Evolutionary conservation across 2,888 invertebrate species (phyloP).

Genomic region (Epistrophella euchroma): DNA sequence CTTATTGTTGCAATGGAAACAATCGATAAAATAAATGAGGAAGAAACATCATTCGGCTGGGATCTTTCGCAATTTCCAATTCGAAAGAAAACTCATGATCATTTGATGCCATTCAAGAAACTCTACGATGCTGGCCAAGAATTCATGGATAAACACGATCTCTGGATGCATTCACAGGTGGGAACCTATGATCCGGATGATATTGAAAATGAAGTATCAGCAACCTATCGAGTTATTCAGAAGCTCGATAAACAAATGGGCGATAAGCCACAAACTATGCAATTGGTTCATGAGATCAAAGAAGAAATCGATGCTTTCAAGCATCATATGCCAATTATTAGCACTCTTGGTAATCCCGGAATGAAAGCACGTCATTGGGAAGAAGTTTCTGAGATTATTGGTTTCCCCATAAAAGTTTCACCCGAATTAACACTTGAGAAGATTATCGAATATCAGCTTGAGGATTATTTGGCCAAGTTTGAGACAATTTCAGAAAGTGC

Average conservation of each 20-base stretch:
- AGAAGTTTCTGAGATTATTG: constrained; percentile 96
- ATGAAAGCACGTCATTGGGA: constrained; percentile 97
- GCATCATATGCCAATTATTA: constrained; percentile 94
- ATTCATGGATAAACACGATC: constrained; percentile 91
- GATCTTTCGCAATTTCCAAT: constrained; percentile 94
- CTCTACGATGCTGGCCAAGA: constrained; percentile 95
- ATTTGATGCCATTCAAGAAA: constrained; percentile 92
- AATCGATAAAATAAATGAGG: constrained; percentile 95
- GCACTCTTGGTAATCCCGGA: constrained; percentile 97
- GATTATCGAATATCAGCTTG: constrained; percentile 95
- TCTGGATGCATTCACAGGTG: constrained; percentile 94
- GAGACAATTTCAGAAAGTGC: constrained; percentile 97
- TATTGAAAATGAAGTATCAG: constrained; percentile 87
- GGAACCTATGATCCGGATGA: constrained; percentile 94
- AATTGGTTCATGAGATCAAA: constrained; percentile 86
- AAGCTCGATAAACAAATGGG: constrained; percentile 95
- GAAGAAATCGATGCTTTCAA: constrained; percentile 93
- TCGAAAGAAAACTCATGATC: constrained; percentile 91
- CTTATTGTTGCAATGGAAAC: constrained; percentile 89
- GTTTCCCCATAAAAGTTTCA: constrained; percentile 95
- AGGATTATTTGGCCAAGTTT: constrained; percentile 94
- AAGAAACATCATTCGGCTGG: constrained; percentile 95
- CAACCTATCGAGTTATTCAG: constrained; percentile 87
- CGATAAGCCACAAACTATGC: constrained; percentile 89
- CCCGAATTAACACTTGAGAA: constrained; percentile 92